Evolutionary conservation across 1,140 invertebrate species (phyloP).

Genomic region (Drosophila navojoa): DNA sequence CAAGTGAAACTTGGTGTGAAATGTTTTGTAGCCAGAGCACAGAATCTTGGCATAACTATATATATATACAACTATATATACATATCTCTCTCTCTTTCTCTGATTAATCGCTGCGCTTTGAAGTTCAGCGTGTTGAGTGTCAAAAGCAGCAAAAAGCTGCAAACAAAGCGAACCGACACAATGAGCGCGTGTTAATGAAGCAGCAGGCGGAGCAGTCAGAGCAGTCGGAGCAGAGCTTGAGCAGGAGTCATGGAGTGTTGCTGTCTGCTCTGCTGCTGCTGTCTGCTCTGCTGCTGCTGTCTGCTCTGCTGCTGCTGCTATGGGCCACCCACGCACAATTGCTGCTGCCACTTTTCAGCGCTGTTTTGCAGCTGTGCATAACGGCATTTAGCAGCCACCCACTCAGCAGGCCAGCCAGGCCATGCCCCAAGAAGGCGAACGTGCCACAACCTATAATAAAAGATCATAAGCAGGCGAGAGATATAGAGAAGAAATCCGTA

Average conservation of each 20-base stretch:
- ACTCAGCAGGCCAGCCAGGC: background rate
- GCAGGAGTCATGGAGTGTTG: conserved; percentile 1
- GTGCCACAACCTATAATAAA: conserved; percentile 8
- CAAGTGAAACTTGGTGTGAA: conserved; percentile 47
- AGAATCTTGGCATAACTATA: conserved; percentile 55
- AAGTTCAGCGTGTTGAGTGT: conserved; percentile 53
- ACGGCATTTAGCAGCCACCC: conserved; percentile 43
- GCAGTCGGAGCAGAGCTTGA: conserved; percentile 6
- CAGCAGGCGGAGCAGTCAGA: conserved; percentile 7
- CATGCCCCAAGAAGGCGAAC: background rate
- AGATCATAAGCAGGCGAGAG: background rate
- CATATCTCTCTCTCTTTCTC: background rate
- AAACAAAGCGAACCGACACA: conserved; percentile 48
- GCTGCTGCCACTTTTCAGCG: conserved; percentile 7
- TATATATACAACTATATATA: background rate
- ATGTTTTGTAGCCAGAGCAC: conserved; percentile 34
- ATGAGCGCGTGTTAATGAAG: conserved; percentile 65
- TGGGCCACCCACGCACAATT: conserved; percentile 42
- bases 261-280: no score
- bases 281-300: no score
- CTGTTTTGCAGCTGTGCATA: conserved; percentile 42
- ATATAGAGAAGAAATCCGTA: background rate
- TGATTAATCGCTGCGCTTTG: conserved; percentile 68
- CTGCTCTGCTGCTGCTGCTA: background rate
- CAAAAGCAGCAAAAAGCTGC: conserved; percentile 54